phyloP scores from a whole-genome alignment of 2,888 invertebrate species.

The Luperina testacea region DNA sequence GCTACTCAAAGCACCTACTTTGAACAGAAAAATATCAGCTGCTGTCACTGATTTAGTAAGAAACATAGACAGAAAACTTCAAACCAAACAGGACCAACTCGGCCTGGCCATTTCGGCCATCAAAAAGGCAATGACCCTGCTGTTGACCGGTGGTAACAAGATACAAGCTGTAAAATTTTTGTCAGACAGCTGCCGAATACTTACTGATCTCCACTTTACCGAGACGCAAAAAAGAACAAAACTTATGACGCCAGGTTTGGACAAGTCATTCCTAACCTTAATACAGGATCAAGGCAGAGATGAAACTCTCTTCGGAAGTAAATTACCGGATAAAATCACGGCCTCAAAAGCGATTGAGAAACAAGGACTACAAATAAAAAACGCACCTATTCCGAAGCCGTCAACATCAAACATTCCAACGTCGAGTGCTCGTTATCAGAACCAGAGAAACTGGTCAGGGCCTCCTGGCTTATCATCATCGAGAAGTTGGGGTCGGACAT shows the following conservation, averaged over 20 bases:
- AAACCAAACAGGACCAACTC: not conserved
- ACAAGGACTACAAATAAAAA: too few species aligned
- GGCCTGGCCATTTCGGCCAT: not conserved
- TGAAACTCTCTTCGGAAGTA: not conserved
- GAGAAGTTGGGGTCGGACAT: not conserved
- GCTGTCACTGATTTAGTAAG: not conserved
- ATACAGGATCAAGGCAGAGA: not conserved
- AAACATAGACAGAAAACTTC: not conserved
- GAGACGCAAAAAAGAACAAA: not conserved
- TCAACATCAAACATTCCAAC: conserved; percentile 1
- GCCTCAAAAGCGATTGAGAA: not conserved
- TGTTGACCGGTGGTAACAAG: not conserved
- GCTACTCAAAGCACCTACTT: conserved; percentile 1
- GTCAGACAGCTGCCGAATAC: not conserved
- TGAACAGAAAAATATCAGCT: not conserved
- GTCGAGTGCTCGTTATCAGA: not conserved
- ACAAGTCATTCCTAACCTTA: not conserved
- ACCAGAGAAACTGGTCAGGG: conserved; percentile 9
- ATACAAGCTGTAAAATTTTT: not conserved
- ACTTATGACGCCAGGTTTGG: not conserved
- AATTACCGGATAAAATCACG: not conserved
- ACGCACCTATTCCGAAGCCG: not conserved
- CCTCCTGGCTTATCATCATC: not conserved
- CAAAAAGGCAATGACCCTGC: not conserved
- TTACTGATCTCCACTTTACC: not conserved